Evolutionary conservation across 1,140 invertebrate species (phyloP).

Genomic region (Megalonaias nervosa): DNA sequence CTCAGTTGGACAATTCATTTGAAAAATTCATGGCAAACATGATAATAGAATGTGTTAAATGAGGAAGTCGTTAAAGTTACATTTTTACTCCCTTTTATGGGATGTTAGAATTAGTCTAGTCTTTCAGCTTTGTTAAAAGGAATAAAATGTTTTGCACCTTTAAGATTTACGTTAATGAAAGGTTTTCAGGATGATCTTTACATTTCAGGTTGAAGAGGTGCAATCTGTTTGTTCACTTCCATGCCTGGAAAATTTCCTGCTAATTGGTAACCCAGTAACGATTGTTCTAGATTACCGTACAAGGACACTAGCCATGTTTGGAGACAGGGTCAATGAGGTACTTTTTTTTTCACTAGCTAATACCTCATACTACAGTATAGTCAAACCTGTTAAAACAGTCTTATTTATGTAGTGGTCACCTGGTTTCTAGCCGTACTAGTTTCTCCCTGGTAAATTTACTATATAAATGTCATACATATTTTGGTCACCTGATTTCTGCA

Average conservation of each 20-base stretch:
- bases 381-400: too few relatives aligned
- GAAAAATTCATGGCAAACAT: too few relatives aligned
- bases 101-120: too few relatives aligned
- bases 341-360: background rate
- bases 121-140: background rate
- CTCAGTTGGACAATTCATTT: too few relatives aligned
- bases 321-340: conserved; percentile 68
- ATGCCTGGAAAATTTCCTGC: conserved; percentile 86
- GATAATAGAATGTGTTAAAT: background rate
- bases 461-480: too few relatives aligned
- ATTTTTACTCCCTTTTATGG: background rate
- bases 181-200: background rate
- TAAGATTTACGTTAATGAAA: background rate
- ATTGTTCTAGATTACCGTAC: conserved; percentile 91
- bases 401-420: too few relatives aligned
- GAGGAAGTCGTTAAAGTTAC: background rate
- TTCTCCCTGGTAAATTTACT: too few relatives aligned
- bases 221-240: conserved; percentile 85
- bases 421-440: too few relatives aligned
- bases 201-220: conserved; percentile 83
- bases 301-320: conserved; percentile 80
- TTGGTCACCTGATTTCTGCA: too few relatives aligned
- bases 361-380: too few relatives aligned
- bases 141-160: background rate
- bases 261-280: conserved; percentile 92